Evolutionary conservation across 1,140 invertebrate genomes (phyloP).

Genomic region (Drosophila bocqueti): DNA sequence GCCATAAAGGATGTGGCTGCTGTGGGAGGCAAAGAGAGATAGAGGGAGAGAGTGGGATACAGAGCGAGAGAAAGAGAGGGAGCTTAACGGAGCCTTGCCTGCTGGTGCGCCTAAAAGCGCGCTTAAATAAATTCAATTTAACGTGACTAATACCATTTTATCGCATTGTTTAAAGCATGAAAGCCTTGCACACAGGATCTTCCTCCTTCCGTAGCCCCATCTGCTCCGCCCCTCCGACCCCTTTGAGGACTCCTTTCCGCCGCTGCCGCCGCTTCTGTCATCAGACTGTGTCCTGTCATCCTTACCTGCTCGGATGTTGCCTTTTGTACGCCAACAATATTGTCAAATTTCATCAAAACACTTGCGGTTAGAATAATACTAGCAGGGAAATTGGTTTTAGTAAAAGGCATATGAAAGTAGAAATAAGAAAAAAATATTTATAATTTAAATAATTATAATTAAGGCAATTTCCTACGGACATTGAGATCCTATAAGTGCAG

Average conservation of each 20-base stretch:
- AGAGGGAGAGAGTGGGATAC: too few species aligned
- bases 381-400: not conserved
- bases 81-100: constrained; percentile 32
- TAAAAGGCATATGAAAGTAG: accelerated
- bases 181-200: constrained; percentile 61
- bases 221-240: not conserved
- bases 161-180: constrained; percentile 83
- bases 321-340: constrained; percentile 70
- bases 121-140: constrained; percentile 84
- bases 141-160: constrained; percentile 84
- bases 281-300: constrained; percentile 27
- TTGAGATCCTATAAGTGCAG: not conserved
- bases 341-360: constrained; percentile 76
- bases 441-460: not conserved
- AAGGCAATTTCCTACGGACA: not conserved
- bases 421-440: not conserved
- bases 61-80: not conserved
- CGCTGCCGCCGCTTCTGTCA: constrained; percentile 13
- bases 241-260: not conserved
- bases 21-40: not conserved
- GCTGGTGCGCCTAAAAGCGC: constrained; percentile 74
- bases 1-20: constrained; percentile 25
- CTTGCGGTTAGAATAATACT: not conserved
- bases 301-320: constrained; percentile 49
- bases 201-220: constrained; percentile 3